A percentile compares a stretch with the other conserved stretches of the same genome.
These are phyloP conservation scores for Cotesia glomerata DNA, from an alignment of 1,140 invertebrate genomes.

Conservation along the genomic window DNA sequence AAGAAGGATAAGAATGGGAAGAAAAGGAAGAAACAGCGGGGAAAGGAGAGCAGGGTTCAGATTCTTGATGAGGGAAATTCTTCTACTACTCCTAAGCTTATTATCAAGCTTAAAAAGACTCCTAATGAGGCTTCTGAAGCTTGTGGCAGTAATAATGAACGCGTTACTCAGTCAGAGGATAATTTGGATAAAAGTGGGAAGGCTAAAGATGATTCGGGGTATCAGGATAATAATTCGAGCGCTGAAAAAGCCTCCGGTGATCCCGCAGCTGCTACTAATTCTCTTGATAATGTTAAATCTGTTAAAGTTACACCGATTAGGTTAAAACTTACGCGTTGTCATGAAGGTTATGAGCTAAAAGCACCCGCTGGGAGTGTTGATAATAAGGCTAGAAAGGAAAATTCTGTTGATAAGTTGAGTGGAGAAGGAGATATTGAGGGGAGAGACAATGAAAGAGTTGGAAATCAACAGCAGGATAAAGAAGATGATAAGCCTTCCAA, in stretches of 20 bases:
- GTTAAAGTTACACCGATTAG: conserved; percentile 78
- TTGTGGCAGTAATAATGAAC: conserved; percentile 14
- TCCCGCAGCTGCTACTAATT: conserved; percentile 39
- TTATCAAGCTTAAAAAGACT: conserved; percentile 64
- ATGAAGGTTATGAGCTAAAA: conserved; percentile 72
- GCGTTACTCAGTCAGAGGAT: conserved; percentile 21
- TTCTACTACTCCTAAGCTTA: conserved; percentile 70
- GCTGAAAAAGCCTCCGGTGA: conserved; percentile 57
- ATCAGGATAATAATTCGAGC: conserved; percentile 56
- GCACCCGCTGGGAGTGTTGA: conserved; percentile 49
- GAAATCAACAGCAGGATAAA: conserved; percentile 30
- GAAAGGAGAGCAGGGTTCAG: conserved; percentile 69
- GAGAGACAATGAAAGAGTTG: conserved; percentile 33
- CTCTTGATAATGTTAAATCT: conserved; percentile 66
- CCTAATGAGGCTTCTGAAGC: conserved; percentile 28
- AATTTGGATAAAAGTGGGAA: conserved; percentile 40
- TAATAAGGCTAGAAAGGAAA: conserved; percentile 47
- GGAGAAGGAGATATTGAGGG: conserved; percentile 43
- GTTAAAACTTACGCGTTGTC: conserved; percentile 80
- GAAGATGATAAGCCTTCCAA: conserved; percentile 41
- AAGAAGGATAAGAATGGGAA: conserved; percentile 70
- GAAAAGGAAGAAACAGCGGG: conserved; percentile 67
- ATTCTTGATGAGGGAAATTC: conserved; percentile 67
- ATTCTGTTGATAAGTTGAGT: conserved; percentile 26
- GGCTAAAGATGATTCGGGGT: conserved; percentile 60